phyloP scores from a whole-genome alignment of 2,797 vertebrate species.

The Graptemys geographica region DNA sequence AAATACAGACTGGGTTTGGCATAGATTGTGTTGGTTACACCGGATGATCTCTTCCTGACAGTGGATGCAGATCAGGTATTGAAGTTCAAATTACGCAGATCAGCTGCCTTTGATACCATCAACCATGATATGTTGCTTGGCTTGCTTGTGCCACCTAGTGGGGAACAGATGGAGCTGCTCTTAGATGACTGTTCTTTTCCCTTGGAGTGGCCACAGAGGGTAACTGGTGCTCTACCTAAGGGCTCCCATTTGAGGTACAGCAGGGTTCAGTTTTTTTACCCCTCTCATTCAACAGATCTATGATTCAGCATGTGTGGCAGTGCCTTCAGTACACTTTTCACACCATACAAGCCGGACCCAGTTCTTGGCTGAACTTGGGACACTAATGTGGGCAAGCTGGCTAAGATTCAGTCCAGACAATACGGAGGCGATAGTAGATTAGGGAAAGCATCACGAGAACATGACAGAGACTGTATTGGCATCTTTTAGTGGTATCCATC shows the following conservation, averaged over 20 bases:
- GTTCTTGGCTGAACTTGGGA: background rate
- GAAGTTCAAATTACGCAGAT: background rate
- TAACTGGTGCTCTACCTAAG: background rate
- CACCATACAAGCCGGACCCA: background rate
- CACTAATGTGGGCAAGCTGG: background rate
- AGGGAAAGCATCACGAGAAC: background rate
- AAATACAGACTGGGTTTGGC: background rate
- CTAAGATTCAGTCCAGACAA: background rate
- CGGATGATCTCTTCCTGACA: background rate
- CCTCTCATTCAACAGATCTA: background rate
- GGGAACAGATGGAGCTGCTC: background rate
- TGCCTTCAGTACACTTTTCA: background rate
- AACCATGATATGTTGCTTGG: background rate
- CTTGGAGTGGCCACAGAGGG: background rate
- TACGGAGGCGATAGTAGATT: background rate
- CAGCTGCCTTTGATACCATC: background rate
- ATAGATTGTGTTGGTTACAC: background rate
- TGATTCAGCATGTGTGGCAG: background rate
- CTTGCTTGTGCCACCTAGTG: slow-evolving; percentile 51
- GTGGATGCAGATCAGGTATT: background rate
- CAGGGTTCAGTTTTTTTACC: background rate
- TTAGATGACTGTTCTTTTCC: background rate
- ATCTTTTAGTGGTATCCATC: background rate
- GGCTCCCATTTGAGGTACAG: background rate
- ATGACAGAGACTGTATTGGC: background rate